Percentiles rank a stretch among this genome's conserved stretches.
Conservation (phyloP, 1,140 invertebrate species). For the Babylonia areolata region DNA sequence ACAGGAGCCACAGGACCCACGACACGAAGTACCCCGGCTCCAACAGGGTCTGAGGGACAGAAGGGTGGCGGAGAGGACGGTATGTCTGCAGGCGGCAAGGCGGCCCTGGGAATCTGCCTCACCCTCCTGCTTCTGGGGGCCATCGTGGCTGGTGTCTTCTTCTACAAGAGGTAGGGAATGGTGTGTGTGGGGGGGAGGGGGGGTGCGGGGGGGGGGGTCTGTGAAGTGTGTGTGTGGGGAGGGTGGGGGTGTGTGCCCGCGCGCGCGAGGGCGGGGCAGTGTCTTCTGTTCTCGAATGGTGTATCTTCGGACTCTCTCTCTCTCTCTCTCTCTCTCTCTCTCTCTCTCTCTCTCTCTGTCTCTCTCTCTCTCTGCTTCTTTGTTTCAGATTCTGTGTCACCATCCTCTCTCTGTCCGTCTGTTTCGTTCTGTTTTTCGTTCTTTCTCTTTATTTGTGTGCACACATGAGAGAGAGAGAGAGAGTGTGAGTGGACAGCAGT, state of each 20-base stretch:
- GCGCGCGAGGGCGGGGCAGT: background rate
- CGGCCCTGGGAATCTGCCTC: conserved; percentile 30
- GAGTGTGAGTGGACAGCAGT: too few species aligned
- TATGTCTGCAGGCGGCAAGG: conserved; percentile 18
- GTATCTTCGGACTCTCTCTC: background rate
- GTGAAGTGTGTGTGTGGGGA: too few species aligned
- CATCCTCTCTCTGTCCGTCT: too few species aligned
- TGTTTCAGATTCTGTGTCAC: background rate
- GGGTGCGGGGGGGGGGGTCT: too few species aligned
- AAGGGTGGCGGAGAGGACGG: background rate
- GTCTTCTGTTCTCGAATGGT: background rate
- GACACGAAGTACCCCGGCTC: background rate
- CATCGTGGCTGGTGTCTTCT: background rate
- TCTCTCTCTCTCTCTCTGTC: background rate
- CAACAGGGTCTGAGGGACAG: background rate
- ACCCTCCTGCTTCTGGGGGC: conserved; percentile 13
- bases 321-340: background rate
- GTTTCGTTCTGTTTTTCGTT: too few species aligned
- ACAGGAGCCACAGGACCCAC: background rate
- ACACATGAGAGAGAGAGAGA: too few species aligned
- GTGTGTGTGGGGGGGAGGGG: too few species aligned
- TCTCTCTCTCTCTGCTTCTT: background rate
- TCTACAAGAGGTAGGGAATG: conserved; percentile 18
- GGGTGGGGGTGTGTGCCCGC: background rate
- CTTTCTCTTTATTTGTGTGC: too few species aligned